Conservation (phyloP, 2,113 vertebrate species). For the Silurus glanis region DNA sequence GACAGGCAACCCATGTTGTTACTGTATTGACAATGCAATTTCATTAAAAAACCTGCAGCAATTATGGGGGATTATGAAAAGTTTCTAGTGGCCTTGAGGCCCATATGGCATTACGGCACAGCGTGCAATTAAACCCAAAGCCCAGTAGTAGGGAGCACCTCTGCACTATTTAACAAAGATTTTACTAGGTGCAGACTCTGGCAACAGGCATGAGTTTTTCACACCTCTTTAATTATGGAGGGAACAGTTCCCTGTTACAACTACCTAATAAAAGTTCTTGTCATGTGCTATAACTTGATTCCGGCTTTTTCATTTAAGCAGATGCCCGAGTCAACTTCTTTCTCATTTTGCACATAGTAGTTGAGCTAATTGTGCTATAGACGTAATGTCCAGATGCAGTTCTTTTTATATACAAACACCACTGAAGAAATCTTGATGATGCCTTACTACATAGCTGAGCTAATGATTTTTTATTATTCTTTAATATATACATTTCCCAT, state of each 20-base stretch:
- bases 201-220: constrained; percentile 15
- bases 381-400: neutral
- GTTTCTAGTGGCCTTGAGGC: neutral
- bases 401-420: constrained; percentile 9
- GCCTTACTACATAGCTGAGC: neutral
- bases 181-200: constrained; percentile 1
- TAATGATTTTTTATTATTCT: neutral
- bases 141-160: neutral
- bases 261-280: constrained; percentile 15
- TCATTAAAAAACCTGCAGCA: neutral
- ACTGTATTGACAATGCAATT: neutral
- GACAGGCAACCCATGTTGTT: neutral
- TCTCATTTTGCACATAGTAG: neutral
- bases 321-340: neutral
- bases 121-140: constrained; percentile 17
- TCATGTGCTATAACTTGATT: constrained; percentile 10
- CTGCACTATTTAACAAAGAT: neutral
- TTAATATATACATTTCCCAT: neutral
- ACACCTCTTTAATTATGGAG: constrained; percentile 14
- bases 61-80: neutral
- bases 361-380: constrained; percentile 11
- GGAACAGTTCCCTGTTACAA: constrained; percentile 10
- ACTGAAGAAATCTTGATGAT: constrained; percentile 6
- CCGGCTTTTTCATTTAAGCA: constrained; percentile 24
- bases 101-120: constrained; percentile 1